These are phyloP conservation scores for Ataeniobius toweri DNA, from an alignment of 2,797 vertebrate species.

Conservation along the genomic window DNA sequence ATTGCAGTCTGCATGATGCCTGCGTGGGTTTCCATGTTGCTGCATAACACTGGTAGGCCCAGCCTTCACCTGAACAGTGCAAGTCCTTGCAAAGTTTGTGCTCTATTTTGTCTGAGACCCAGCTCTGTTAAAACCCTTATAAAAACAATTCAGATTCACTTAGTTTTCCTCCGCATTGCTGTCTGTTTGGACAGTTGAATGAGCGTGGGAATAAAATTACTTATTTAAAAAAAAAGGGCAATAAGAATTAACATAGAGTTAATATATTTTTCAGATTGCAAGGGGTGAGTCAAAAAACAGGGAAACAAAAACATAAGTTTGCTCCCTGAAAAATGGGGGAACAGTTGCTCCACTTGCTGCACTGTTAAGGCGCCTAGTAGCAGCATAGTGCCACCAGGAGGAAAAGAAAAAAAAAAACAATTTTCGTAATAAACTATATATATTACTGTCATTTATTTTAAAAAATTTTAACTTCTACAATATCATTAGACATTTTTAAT, in stretches of 20 bases:
- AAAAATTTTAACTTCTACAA: neutral
- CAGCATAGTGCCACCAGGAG: too few relatives aligned
- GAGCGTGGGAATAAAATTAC: neutral
- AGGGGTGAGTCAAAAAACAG: neutral
- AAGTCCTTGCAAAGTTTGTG: too few relatives aligned
- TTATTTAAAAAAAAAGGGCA: neutral
- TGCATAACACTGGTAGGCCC: too few relatives aligned
- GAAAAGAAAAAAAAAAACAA: neutral
- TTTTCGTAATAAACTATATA: neutral
- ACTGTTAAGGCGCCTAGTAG: neutral
- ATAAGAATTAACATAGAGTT: neutral
- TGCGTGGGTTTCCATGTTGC: too few relatives aligned
- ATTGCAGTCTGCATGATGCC: too few relatives aligned
- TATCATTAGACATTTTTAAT: too few relatives aligned
- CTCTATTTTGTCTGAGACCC: too few relatives aligned
- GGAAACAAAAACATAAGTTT: neutral
- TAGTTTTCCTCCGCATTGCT: too few relatives aligned
- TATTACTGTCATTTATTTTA: neutral
- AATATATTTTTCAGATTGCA: neutral
- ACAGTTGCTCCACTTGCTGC: neutral
- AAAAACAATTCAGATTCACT: too few relatives aligned
- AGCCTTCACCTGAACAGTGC: too few relatives aligned
- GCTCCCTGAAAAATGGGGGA: neutral
- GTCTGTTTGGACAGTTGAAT: neutral
- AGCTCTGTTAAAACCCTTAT: too few relatives aligned